phyloP scores from a whole-genome alignment of 2,113 vertebrate species.

The Chauna torquata region DNA sequence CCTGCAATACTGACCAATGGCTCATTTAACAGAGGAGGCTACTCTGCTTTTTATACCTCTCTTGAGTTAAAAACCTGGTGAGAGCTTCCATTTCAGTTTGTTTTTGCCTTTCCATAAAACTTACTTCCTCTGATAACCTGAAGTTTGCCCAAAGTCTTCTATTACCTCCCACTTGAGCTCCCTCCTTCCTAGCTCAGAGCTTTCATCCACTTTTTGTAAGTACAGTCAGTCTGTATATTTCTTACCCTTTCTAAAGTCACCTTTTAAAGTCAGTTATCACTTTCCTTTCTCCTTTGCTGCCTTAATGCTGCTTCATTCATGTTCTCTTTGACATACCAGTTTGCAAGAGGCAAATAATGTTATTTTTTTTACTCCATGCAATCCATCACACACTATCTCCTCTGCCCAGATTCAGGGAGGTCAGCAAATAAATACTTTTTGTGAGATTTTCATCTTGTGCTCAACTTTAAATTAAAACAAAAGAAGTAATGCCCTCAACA shows the following conservation, averaged over 20 bases:
- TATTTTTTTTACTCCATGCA: neutral
- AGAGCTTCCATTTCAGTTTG: neutral
- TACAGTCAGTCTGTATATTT: neutral
- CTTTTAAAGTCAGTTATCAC: neutral
- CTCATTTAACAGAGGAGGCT: neutral
- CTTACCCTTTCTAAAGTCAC: neutral
- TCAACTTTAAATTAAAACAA: constrained; percentile 3
- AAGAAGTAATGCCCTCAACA: neutral
- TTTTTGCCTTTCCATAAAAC: neutral
- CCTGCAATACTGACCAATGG: neutral
- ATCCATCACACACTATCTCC: constrained; percentile 49
- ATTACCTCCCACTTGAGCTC: neutral
- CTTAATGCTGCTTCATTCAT: neutral
- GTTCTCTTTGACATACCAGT: neutral
- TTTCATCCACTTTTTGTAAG: neutral
- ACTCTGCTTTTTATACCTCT: neutral
- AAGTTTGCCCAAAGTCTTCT: neutral
- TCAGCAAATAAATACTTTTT: constrained; percentile 21
- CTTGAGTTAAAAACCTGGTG: neutral
- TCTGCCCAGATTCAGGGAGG: neutral
- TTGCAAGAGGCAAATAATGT: neutral
- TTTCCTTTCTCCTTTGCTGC: neutral
- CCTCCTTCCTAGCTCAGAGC: neutral
- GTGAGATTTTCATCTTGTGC: constrained; percentile 23
- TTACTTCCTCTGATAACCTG: neutral